phyloP scores from a whole-genome alignment of 2,113 vertebrate species.

The Ciconia stormi region DNA sequence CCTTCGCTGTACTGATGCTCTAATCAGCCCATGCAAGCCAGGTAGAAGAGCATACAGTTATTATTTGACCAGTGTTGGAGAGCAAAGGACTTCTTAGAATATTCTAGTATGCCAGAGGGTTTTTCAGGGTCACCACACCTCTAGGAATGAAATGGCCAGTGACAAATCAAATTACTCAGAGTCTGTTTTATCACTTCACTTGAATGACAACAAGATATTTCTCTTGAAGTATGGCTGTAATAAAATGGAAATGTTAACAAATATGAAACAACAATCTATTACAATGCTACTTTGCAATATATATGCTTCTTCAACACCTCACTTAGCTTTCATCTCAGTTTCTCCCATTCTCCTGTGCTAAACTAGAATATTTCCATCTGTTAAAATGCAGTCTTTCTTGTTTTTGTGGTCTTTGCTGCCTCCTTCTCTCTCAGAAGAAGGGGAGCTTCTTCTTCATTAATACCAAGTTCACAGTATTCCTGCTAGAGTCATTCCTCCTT shows the following conservation, averaged over 20 bases:
- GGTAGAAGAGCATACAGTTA: background rate
- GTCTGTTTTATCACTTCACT: background rate
- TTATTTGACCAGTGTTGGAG: background rate
- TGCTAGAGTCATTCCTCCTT: background rate
- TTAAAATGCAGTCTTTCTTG: background rate
- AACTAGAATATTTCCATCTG: background rate
- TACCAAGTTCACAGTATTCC: background rate
- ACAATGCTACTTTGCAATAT: background rate
- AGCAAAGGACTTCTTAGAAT: background rate
- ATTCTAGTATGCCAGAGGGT: background rate
- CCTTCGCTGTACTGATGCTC: background rate
- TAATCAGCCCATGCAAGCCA: background rate
- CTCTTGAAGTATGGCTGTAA: background rate
- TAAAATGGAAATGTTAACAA: background rate
- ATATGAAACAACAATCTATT: background rate
- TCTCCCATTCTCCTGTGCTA: background rate
- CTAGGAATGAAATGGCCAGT: background rate
- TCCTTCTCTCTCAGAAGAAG: background rate
- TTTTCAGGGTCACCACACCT: background rate
- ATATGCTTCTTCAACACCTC: background rate
- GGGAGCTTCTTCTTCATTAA: background rate
- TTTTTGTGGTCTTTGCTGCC: background rate
- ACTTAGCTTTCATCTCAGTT: background rate
- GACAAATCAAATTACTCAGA: background rate
- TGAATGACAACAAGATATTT: background rate